Conservation (phyloP, 2,797 vertebrate species). For the Cyprinodon diabolis region DNA sequence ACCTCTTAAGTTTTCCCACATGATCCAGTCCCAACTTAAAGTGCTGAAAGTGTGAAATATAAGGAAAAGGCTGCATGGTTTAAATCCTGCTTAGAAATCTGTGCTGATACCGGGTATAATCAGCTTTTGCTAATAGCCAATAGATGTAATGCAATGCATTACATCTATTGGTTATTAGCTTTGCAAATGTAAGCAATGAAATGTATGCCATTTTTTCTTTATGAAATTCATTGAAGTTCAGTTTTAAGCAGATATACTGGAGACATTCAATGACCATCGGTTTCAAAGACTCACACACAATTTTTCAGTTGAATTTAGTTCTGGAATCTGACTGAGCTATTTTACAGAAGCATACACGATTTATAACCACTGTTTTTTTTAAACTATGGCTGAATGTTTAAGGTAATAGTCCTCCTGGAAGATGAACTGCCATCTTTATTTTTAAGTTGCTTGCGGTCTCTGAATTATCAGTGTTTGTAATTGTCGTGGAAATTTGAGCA, state of each 20-base stretch:
- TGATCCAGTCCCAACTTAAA: background rate
- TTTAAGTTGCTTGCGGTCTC: background rate
- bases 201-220: background rate
- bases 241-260: background rate
- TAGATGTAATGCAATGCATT: background rate
- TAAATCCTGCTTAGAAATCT: background rate
- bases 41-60: background rate
- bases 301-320: background rate
- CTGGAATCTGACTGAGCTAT: background rate
- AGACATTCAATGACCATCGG: background rate
- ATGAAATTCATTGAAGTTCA: no score
- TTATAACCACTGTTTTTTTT: background rate
- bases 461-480: background rate
- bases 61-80: background rate
- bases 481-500: background rate
- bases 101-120: background rate
- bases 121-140: background rate
- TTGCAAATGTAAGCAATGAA: background rate
- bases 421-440: background rate
- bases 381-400: background rate
- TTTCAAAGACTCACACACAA: background rate
- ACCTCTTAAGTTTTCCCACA: background rate
- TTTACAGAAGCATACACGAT: background rate
- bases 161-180: background rate
- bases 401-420: background rate